These are phyloP conservation scores for Thymelicus sylvestris DNA, from an alignment of 2,888 invertebrate genomes.

Conservation along the genomic window DNA sequence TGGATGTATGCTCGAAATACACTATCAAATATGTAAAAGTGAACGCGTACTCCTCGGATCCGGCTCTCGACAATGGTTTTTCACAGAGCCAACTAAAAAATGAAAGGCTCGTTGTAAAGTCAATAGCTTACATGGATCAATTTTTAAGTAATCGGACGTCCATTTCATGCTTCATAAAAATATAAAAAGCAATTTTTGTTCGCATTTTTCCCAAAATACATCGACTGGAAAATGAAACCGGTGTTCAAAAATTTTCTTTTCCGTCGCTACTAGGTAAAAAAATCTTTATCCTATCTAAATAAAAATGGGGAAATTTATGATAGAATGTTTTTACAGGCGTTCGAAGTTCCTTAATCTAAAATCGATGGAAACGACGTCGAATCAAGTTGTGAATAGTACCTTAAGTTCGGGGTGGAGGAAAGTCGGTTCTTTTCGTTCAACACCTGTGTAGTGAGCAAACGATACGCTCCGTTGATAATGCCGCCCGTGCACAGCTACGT, in stretches of 20 bases:
- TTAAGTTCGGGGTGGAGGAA: conserved; percentile 75
- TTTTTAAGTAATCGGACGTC: conserved; percentile 38
- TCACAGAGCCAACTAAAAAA: conserved; percentile 50
- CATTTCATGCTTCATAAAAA: conserved; percentile 26
- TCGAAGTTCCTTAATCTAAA: conserved; percentile 82
- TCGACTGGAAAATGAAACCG: conserved; percentile 25
- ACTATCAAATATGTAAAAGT: conserved; percentile 50
- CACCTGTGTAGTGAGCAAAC: conserved; percentile 67
- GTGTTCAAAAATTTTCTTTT: conserved; percentile 21
- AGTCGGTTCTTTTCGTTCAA: conserved; percentile 72
- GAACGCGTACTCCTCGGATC: conserved; percentile 47
- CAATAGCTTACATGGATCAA: conserved; percentile 42
- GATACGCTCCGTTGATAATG: conserved; percentile 73
- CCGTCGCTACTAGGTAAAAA: conserved; percentile 35
- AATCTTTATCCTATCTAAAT: conserved; percentile 44
- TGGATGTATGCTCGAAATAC: conserved; percentile 47
- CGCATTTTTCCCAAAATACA: conserved; percentile 10
- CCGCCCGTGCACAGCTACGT: conserved; percentile 50
- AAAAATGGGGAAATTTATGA: conserved; percentile 71
- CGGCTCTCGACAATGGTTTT: conserved; percentile 51
- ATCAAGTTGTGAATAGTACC: conserved; percentile 79
- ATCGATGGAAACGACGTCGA: conserved; percentile 79
- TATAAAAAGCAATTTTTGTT: conserved; percentile 19
- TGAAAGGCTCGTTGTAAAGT: conserved; percentile 45
- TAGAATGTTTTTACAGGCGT: conserved; percentile 78